Base-by-base conservation (phyloP, 2,113 vertebrate species). In the Megaptera novaeangliae region DNA sequence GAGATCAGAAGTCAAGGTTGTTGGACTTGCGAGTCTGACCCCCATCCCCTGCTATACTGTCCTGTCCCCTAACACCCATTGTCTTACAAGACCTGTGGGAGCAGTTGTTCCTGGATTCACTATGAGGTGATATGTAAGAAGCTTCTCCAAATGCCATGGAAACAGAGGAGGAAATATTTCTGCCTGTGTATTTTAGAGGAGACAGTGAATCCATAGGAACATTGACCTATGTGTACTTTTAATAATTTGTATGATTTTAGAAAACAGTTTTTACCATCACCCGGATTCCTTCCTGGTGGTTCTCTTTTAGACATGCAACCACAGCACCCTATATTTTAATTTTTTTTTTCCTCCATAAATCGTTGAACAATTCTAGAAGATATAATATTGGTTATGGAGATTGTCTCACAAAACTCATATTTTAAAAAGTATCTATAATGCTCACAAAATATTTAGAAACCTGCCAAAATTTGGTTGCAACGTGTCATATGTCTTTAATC, bases 31-130 rank as follows among this genome's bases (percentile, higher is more conserved):
- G 31, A 59, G 8, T 29, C 63, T 27, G 57, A 39, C 21, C 20
- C 6, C 12, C 6, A 1, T 13, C 6, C 34, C 31, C 8, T 8
- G 0, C 18, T 36, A 0, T 9, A 2, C 29, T 8, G 8, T 27
- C n/a, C 29, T 55, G 18, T 21, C 8, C 6, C 8, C 46, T 25
- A 8, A 34, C 0, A 13, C 4, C 46, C 15, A 23, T 9, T 61
- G 11, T 64, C 15, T 66, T 59, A 34, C 13, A 80, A 20, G 17
- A 57, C n/a, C 21, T 3, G 1, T 0, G 6, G 61, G 15, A 55
- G 25, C 91, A 66, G 11, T 36, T 17, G 31, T 2, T 44, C 44
- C 23, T 3, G 0, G 5, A 49, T 4, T 36, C 57, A 29, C 23
- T 5, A 2, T 41, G 15, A 71, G 1, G 44, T 20, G 44, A 49